Conservation (phyloP, 2,888 invertebrate genomes). For the Andrena hattorfiana region DNA sequence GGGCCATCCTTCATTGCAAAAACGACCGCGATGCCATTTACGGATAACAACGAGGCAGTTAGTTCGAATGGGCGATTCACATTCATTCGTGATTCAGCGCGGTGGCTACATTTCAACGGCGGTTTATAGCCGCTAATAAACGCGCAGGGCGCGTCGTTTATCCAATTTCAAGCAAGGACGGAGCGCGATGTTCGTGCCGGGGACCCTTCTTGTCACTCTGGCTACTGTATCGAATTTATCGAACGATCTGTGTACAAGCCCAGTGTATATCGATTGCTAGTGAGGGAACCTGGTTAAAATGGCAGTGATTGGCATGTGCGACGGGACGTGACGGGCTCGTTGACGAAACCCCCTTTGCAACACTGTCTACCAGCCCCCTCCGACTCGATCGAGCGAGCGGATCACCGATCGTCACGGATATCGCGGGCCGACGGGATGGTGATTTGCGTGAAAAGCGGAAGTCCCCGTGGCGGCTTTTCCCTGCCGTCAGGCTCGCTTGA, state of each 20-base stretch:
- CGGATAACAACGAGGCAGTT: slow-evolving; percentile 50
- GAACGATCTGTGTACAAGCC: not conserved
- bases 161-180: slow-evolving; percentile 54
- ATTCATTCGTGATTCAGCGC: slow-evolving; percentile 58
- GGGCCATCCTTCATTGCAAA: slow-evolving; percentile 25
- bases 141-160: slow-evolving; percentile 31
- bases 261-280: not conserved
- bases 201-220: not conserved
- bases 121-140: slow-evolving; percentile 42
- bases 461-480: slow-evolving; percentile 61
- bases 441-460: slow-evolving; percentile 79
- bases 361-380: not conserved
- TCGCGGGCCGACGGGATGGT: slow-evolving; percentile 41
- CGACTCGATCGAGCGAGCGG: slow-evolving; percentile 20
- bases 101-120: slow-evolving; percentile 41
- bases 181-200: slow-evolving; percentile 10
- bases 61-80: slow-evolving; percentile 53
- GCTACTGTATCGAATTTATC: not conserved
- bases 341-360: slow-evolving; percentile 31
- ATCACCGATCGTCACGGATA: slow-evolving; percentile 20
- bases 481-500: slow-evolving; percentile 60
- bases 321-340: not conserved
- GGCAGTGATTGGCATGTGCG: not conserved
- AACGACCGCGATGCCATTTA: slow-evolving; percentile 47
- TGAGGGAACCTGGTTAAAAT: not conserved